Evolutionary conservation across 2,113 vertebrate genomes (phyloP), one percentile per base, ranked within the genome.

Genomic region (Ramphastos sulfuratus): DNA sequence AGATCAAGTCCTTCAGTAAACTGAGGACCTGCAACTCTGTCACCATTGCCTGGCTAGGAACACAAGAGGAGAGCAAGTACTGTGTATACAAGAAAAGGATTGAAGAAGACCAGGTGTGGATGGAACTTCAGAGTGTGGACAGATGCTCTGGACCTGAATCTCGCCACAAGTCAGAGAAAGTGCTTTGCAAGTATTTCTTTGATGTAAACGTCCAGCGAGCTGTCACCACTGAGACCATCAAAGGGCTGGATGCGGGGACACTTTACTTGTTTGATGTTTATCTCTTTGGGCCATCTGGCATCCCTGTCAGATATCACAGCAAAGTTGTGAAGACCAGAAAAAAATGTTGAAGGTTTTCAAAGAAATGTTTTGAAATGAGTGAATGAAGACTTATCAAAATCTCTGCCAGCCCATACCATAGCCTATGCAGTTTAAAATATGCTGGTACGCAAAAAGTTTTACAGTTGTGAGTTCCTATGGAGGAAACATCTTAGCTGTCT

Each of bases 41-140:
- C 81, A 99, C 99, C 8, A 95, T 99, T 16, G 98, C 98, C 59
- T 99, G 99, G 99, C 98, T 99, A 90, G 98, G 98, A 64, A 99
- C 98, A 10, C 98, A 98, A 90, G 98, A 99, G 63, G 95, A 98
- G 73, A 98, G 97, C 87, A 97, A 99, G 79, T 99, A 99, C 92
- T 99, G 99, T 1, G 97, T 99, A 46, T 99, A 99, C 93, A 98
- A 96, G 76, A 98, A 97, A 70, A 97, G 91, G 87, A 92, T 97
- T 35, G 85, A 96, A 70, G 95, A 96, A 16, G 82, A 94, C 33
- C 89, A 95, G 37, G 85, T 97, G 27, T 97, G 96, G 81, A 64
- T 23, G 37, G 97, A 97, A 39, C 91, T 79, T 25, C 94, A 66
- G 72, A 95, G 79, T 4, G 84, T 82, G 1, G 97, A 98, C 9